phyloP scores from a whole-genome alignment of 2,888 invertebrate species.

The Hedychridium roseum region DNA sequence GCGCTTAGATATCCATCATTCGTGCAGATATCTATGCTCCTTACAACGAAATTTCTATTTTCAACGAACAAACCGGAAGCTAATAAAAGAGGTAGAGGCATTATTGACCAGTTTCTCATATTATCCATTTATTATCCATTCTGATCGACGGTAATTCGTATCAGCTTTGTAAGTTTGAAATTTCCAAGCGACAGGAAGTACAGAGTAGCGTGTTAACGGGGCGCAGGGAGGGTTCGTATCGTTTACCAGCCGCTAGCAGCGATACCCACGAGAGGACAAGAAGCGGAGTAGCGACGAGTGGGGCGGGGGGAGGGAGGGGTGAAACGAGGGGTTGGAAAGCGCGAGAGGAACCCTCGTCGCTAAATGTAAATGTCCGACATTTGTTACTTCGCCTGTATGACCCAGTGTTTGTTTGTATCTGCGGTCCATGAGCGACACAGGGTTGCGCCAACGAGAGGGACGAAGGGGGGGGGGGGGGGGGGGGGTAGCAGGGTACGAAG shows the following conservation, averaged over 20 bases:
- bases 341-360: conserved; percentile 40
- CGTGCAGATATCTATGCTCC: too few relatives aligned
- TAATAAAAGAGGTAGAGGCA: too few relatives aligned
- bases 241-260: conserved; percentile 29
- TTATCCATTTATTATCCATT: too few relatives aligned
- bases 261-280: conserved; percentile 16
- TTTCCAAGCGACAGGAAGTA: conserved; percentile 46
- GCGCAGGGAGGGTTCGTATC: conserved; percentile 29
- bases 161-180: too few relatives aligned
- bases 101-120: too few relatives aligned
- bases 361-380: conserved; percentile 62
- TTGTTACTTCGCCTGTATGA: conserved; percentile 59
- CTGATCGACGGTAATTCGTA: too few relatives aligned
- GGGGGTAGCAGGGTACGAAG: conserved; percentile 8
- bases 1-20: too few relatives aligned
- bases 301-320: conserved; percentile 8
- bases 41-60: too few relatives aligned
- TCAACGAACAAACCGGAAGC: too few relatives aligned
- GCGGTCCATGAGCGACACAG: conserved; percentile 31
- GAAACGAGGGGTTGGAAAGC: conserved; percentile 2
- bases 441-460: neutral
- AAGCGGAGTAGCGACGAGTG: conserved; percentile 10
- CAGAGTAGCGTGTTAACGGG: conserved; percentile 20
- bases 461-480: conserved; percentile 2
- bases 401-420: conserved; percentile 56